Conservation (phyloP, 2,797 vertebrate genomes). For the Brotula barbata region DNA sequence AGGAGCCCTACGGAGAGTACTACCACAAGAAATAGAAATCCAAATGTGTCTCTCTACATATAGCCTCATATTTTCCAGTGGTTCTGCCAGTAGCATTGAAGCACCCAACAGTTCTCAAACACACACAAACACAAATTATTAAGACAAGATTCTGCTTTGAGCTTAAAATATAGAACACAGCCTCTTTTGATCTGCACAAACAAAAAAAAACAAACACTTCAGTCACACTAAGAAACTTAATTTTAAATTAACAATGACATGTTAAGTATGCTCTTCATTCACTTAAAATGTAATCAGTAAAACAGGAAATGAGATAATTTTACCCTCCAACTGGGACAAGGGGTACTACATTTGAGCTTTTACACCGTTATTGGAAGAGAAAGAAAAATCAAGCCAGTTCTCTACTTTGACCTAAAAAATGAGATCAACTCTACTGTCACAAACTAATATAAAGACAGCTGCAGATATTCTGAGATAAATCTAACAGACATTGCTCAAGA, state of each 20-base stretch:
- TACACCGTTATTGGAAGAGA: background rate
- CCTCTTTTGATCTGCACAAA: background rate
- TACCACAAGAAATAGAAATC: conserved; percentile 58
- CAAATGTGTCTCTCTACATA: conserved; percentile 56
- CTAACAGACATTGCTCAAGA: background rate
- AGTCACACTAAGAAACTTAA: conserved; percentile 11
- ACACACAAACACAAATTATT: conserved; percentile 54
- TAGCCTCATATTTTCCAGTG: conserved; percentile 64
- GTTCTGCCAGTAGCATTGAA: conserved; percentile 63
- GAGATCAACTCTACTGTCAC: conserved; percentile 11
- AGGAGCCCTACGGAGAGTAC: conserved; percentile 30
- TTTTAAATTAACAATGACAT: conserved; percentile 27
- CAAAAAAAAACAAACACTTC: background rate
- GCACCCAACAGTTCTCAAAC: conserved; percentile 30
- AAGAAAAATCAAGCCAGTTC: conserved; percentile 2
- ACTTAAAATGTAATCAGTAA: conserved; percentile 19
- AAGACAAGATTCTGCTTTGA: conserved; percentile 47
- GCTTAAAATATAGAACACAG: conserved; percentile 21
- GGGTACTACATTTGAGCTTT: conserved; percentile 50
- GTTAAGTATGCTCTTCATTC: conserved; percentile 7
- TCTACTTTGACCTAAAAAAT: conserved; percentile 8
- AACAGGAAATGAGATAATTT: conserved; percentile 10
- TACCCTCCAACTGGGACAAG: conserved; percentile 1
- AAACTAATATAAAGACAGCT: conserved; percentile 16
- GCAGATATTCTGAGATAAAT: background rate